Conservation (phyloP, 2,113 vertebrate species). For the Phylloscopus trochiloides region DNA sequence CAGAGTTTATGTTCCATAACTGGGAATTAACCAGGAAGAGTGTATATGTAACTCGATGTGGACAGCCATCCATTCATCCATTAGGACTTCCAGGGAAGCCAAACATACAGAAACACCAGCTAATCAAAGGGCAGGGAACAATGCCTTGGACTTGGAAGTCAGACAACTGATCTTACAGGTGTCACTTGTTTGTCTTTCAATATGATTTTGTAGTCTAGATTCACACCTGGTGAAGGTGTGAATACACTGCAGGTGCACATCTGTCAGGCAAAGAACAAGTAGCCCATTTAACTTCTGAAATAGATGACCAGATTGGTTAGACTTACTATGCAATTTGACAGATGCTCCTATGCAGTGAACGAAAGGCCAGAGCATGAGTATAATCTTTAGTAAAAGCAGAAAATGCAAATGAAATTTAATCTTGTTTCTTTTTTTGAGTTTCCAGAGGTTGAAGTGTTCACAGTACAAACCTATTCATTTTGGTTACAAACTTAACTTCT, state of each 20-base stretch:
- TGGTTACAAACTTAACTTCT: not conserved
- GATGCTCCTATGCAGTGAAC: not conserved
- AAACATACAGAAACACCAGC: not conserved
- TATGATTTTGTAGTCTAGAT: not conserved
- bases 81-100: not conserved
- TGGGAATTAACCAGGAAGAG: not conserved
- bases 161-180: not conserved
- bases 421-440: not conserved
- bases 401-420: not conserved
- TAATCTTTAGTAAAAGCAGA: not conserved
- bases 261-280: not conserved
- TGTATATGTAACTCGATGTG: not conserved
- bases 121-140: not conserved
- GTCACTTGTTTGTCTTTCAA: not conserved
- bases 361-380: not conserved
- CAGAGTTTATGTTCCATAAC: not conserved
- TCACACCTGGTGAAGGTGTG: accelerated
- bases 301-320: not conserved
- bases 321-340: not conserved
- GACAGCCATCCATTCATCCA: not conserved
- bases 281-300: not conserved
- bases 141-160: not conserved
- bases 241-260: not conserved
- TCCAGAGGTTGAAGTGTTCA: not conserved
- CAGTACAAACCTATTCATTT: not conserved